Base-by-base conservation (phyloP, 1,140 invertebrate genomes). In the Magallana ariakensis region DNA sequence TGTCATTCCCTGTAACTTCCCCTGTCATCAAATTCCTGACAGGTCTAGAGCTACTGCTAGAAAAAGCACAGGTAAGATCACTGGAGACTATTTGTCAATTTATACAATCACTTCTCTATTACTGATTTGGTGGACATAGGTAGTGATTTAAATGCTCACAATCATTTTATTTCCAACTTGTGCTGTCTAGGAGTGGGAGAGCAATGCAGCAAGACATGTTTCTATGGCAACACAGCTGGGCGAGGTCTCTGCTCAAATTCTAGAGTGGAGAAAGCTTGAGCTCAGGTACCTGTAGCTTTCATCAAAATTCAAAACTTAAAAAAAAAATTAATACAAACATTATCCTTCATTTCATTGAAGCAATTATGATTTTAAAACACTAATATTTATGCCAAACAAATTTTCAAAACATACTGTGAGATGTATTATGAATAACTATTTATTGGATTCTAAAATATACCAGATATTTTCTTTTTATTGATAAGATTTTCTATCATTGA, bases 181-280 rank as follows among this genome's bases (percentile, higher is more conserved):
- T 75, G 80, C 56, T 60, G 90, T 87, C 54, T 96, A 98, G 89
- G 96, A 98, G 89, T 99, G 98, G 98, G 98, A 99, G 94, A 96
- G 97, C 91, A 97, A 98, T 92, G 98, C 98, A 0, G 97, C 98
- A 90, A 96, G 96, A 89, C 97, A 96, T 4, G 97, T 99, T 56
- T 98, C 97, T 87, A 94, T 99, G 91, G 95, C 96, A 0, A 95
- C 96, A 0, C 95, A 97, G 86, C 96, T 97, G 11, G 93, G 96
- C 22, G 95, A 95, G 66, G 94, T 99, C 0, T 97, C 97, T 2
- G 95, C 97, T 85, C 96, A 97, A 90, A 97, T 99, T 70, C 96
- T 99, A 75, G 95, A 96, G 53, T 99, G 98, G 98, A 96, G 98
- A 85, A 97, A 97, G 94, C 93, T 99, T 2, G 99, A 99, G 94